phyloP scores from a whole-genome alignment of 2,113 vertebrate genomes.

The Seriola rivoliana region DNA sequence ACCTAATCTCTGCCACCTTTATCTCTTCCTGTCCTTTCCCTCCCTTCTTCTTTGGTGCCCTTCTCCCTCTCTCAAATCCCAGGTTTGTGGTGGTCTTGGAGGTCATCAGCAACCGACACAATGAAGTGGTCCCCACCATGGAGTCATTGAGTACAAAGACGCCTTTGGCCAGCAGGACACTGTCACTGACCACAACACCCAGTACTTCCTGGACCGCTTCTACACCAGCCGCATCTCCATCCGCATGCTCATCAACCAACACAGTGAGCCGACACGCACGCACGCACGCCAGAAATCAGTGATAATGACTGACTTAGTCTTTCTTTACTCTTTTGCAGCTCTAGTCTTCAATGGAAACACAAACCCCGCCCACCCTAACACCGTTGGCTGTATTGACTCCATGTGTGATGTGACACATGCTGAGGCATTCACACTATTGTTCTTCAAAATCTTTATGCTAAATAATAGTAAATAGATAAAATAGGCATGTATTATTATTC shows the following conservation, averaged over 20 bases:
- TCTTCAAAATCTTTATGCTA: too few relatives aligned
- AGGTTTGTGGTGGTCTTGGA: slow-evolving; percentile 89
- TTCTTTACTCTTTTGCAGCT: slow-evolving; percentile 69
- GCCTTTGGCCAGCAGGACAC: slow-evolving; percentile 84
- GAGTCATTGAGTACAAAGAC: slow-evolving; percentile 91
- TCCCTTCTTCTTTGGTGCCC: not conserved
- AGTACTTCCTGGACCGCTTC: slow-evolving; percentile 94
- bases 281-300: not conserved
- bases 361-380: slow-evolving; percentile 89
- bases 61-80: not conserved
- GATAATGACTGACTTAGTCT: not conserved
- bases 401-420: slow-evolving; percentile 83
- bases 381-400: slow-evolving; percentile 91
- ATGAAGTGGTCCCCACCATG: slow-evolving; percentile 93
- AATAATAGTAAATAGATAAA: too few relatives aligned
- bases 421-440: too few relatives aligned
- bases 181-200: slow-evolving; percentile 90
- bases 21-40: not conserved
- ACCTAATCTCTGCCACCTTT: not conserved
- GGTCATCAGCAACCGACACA: slow-evolving; percentile 91
- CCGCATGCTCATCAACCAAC: slow-evolving; percentile 94
- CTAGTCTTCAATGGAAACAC: slow-evolving; percentile 89
- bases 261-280: slow-evolving; percentile 83
- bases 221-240: slow-evolving; percentile 95
- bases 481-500: too few relatives aligned